Conservation (phyloP, 2,113 vertebrate species). For the Grallaria varia region DNA sequence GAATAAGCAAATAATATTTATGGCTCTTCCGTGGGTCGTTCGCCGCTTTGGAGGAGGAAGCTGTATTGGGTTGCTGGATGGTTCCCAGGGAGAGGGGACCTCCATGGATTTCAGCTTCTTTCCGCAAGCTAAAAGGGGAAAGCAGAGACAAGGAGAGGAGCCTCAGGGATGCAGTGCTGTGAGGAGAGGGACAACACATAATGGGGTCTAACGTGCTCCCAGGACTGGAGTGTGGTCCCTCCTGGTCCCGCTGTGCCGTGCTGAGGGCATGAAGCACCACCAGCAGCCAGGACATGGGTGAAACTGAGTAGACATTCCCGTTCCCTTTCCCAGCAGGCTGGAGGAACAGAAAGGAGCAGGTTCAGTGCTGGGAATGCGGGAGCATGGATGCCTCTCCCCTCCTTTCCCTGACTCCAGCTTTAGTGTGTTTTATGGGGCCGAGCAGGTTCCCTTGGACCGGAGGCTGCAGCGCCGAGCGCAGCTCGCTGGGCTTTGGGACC, state of each 20-base stretch:
- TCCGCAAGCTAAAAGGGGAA: not conserved
- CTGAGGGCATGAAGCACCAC: not conserved
- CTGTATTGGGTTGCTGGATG: not conserved
- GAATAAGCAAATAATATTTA: not conserved
- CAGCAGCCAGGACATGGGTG: not conserved
- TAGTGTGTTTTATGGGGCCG: not conserved
- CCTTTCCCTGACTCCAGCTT: not conserved
- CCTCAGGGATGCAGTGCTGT: accelerated
- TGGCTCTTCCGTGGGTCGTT: accelerated
- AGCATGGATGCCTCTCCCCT: not conserved
- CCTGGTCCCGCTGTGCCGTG: not conserved
- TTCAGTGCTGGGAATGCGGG: not conserved
- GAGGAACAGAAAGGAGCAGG: not conserved
- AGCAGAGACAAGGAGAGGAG: not conserved
- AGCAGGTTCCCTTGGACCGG: not conserved
- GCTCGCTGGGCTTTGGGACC: not conserved
- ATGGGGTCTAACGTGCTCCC: not conserved
- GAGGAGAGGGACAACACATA: not conserved
- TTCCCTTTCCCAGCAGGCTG: not conserved
- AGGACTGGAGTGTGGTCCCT: accelerated
- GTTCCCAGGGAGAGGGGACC: not conserved
- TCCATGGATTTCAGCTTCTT: not conserved
- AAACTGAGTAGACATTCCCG: not conserved
- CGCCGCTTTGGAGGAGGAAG: not conserved
- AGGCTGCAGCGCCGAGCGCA: not conserved